These are phyloP conservation scores for Aphelinus atriplicis DNA, from an alignment of 1,140 invertebrate species.

Conservation along the genomic window DNA sequence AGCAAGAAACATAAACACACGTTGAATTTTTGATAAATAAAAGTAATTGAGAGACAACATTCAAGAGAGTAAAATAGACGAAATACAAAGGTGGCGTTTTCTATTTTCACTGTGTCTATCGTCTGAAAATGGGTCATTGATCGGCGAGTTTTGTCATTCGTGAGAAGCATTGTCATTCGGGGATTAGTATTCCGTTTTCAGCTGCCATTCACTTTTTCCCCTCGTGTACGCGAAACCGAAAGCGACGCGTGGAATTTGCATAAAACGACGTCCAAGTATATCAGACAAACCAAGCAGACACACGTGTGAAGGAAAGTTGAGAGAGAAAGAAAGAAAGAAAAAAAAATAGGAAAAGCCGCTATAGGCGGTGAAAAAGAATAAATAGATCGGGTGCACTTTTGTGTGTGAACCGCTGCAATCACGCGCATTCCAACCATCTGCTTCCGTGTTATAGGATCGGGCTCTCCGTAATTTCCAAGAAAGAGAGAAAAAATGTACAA, in stretches of 20 bases:
- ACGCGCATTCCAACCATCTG: background rate
- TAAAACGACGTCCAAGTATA: conserved; percentile 21
- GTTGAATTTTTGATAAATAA: too few relatives aligned
- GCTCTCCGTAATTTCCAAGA: background rate
- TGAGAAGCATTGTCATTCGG: conserved; percentile 19
- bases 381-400: background rate
- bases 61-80: too few relatives aligned
- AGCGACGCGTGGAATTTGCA: conserved; percentile 18
- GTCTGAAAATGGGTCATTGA: conserved; percentile 10
- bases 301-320: background rate
- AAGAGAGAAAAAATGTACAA: background rate
- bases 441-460: conserved; percentile 20
- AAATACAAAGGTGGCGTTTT: background rate
- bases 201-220: conserved; percentile 14
- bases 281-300: background rate
- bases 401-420: background rate
- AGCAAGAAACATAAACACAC: too few relatives aligned
- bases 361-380: background rate
- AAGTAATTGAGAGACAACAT: too few relatives aligned
- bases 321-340: background rate
- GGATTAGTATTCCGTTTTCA: conserved; percentile 17
- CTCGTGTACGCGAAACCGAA: conserved; percentile 26
- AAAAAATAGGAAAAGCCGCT: background rate
- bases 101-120: background rate
- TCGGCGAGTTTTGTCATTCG: conserved; percentile 23